Evolutionary conservation across 1,140 invertebrate genomes (phyloP).

Genomic region (Drosophila nasuta): DNA sequence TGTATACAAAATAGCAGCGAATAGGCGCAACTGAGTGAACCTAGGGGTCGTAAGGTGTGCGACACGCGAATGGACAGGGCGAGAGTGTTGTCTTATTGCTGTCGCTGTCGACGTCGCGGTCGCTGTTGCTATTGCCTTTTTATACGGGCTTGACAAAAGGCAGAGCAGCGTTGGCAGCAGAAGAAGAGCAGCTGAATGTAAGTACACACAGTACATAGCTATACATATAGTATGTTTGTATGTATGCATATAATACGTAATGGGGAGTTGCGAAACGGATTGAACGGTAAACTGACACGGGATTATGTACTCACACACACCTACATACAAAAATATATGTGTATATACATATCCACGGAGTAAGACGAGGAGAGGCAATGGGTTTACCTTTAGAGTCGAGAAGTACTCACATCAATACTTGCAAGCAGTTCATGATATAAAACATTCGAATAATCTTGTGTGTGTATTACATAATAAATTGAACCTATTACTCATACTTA

Average conservation of each 20-base stretch:
- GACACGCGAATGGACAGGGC: slow-evolving; percentile 34
- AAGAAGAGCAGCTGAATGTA: slow-evolving; percentile 50
- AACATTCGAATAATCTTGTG: slow-evolving; percentile 5
- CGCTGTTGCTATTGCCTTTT: slow-evolving; percentile 12
- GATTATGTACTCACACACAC: slow-evolving; percentile 16
- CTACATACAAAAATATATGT: neutral
- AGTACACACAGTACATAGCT: slow-evolving; percentile 16
- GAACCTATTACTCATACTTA: neutral
- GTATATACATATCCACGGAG: neutral
- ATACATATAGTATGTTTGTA: neutral
- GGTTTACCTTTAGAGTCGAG: neutral
- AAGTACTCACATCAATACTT: slow-evolving; percentile 6
- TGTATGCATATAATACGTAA: slow-evolving; percentile 8
- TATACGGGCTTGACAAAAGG: slow-evolving; percentile 40
- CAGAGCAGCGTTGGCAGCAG: slow-evolving; percentile 18
- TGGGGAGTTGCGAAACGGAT: slow-evolving; percentile 65
- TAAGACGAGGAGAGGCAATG: neutral
- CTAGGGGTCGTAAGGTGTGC: slow-evolving; percentile 42
- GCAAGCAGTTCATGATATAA: slow-evolving; percentile 3
- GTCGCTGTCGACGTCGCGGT: neutral
- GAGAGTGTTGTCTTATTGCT: slow-evolving; percentile 29
- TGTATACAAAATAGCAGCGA: slow-evolving; percentile 78
- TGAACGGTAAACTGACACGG: slow-evolving; percentile 51
- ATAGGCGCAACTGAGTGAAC: slow-evolving; percentile 62
- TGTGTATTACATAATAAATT: slow-evolving; percentile 1